Percentiles rank a stretch among this genome's conserved stretches.
Conservation (phyloP, 2,888 invertebrate species). For the Fragum whitleyi region DNA sequence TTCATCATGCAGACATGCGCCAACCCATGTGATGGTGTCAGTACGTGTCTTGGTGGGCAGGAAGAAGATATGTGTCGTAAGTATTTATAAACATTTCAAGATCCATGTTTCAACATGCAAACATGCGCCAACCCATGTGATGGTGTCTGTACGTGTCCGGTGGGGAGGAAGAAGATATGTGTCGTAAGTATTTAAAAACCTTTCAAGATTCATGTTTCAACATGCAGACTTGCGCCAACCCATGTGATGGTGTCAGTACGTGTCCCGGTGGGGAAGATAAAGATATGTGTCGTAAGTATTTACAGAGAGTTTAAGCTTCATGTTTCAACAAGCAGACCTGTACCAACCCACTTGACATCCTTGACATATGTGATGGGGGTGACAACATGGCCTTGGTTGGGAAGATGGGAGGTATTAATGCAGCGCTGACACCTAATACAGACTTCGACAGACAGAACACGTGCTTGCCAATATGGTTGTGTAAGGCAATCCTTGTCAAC, state of each 20-base stretch:
- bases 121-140: slow-evolving; percentile 17
- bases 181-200: not conserved
- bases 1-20: no score
- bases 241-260: not conserved
- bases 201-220: no score
- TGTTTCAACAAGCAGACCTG: no score
- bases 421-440: no score
- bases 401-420: no score
- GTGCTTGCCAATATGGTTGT: no score
- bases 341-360: not conserved
- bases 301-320: not conserved
- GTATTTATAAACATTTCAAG: not conserved
- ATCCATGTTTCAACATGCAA: no score
- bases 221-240: not conserved
- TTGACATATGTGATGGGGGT: no score
- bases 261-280: not conserved
- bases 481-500: no score
- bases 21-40: not conserved
- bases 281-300: not conserved
- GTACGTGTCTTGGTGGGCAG: not conserved
- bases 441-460: no score
- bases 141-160: not conserved
- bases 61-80: not conserved
- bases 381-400: no score
- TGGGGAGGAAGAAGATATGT: slow-evolving; percentile 10